Percentiles rank a stretch among this genome's conserved stretches.
These are phyloP conservation scores for Teinopalpus imperialis DNA, from an alignment of 2,888 invertebrate species.

Conservation along the genomic window DNA sequence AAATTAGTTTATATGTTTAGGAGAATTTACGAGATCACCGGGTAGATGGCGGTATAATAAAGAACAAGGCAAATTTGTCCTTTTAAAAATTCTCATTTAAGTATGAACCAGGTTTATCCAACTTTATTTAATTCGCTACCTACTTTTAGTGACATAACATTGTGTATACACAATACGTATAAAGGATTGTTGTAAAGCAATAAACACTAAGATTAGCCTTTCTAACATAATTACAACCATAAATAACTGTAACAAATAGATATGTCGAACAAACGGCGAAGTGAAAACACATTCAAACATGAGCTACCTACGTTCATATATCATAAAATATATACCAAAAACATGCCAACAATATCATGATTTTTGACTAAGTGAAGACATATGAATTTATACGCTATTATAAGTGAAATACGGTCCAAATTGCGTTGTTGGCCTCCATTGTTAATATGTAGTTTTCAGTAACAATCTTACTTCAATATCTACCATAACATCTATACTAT, in stretches of 20 bases:
- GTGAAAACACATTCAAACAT: not conserved
- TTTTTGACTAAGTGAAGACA: too few relatives aligned
- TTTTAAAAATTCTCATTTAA: not conserved
- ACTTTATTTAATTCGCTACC: slow-evolving; percentile 1
- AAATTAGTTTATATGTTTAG: too few relatives aligned
- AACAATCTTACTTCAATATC: slow-evolving; percentile 21
- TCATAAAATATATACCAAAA: not conserved
- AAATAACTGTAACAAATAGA: slow-evolving; percentile 3
- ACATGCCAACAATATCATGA: not conserved
- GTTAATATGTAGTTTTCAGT: slow-evolving; percentile 9
- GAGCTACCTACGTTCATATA: not conserved
- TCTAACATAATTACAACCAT: slow-evolving; percentile 8
- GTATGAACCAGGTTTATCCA: not conserved
- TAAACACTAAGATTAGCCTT: not conserved
- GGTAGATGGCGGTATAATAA: too few relatives aligned
- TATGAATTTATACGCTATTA: too few relatives aligned
- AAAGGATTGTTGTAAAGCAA: not conserved
- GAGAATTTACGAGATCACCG: too few relatives aligned
- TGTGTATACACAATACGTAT: too few relatives aligned
- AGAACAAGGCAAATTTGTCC: too few relatives aligned
- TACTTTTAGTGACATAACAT: too few relatives aligned
- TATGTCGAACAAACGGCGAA: slow-evolving; percentile 8
- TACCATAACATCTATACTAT: slow-evolving; percentile 18
- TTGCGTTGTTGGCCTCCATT: slow-evolving; percentile 7
- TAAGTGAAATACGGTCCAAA: slow-evolving; percentile 2